A percentile compares a stretch with the other conserved stretches of the same genome.
phyloP scores from a whole-genome alignment of 2,888 invertebrate species.

The Adelognathus sp. region DNA sequence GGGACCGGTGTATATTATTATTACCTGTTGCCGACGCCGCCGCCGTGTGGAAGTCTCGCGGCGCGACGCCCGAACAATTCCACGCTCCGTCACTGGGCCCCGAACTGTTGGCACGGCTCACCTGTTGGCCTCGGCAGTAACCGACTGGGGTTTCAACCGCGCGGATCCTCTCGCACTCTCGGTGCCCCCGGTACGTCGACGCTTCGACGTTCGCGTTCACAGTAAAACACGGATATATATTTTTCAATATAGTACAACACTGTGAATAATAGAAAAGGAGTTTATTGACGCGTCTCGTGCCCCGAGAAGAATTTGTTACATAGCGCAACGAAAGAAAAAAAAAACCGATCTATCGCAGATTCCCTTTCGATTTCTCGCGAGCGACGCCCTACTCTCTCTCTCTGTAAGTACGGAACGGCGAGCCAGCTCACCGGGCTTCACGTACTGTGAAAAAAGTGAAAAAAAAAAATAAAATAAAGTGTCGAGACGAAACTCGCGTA shows the following conservation, averaged over 20 bases:
- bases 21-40: constrained; percentile 71
- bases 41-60: constrained; percentile 8
- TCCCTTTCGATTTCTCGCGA: constrained; percentile 23
- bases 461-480: background rate
- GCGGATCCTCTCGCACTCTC: constrained; percentile 66
- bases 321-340: constrained; percentile 7
- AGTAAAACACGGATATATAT: background rate
- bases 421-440: constrained; percentile 39
- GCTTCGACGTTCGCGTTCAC: background rate
- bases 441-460: background rate
- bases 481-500: background rate
- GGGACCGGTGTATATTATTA: constrained; percentile 17
- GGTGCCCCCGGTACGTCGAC: constrained; percentile 37
- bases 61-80: constrained; percentile 61
- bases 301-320: no score
- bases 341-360: constrained; percentile 4
- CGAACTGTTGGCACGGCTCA: constrained; percentile 75
- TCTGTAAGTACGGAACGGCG: constrained; percentile 39
- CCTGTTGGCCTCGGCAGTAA: constrained; percentile 74
- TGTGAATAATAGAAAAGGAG: no score
- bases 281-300: no score
- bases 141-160: constrained; percentile 71
- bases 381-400: constrained; percentile 22
- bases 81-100: constrained; percentile 69
- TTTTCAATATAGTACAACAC: background rate